Percentiles rank a stretch among this genome's conserved stretches.
These are phyloP conservation scores for Rostratula benghalensis DNA, from an alignment of 2,113 vertebrate species.

Conservation along the genomic window DNA sequence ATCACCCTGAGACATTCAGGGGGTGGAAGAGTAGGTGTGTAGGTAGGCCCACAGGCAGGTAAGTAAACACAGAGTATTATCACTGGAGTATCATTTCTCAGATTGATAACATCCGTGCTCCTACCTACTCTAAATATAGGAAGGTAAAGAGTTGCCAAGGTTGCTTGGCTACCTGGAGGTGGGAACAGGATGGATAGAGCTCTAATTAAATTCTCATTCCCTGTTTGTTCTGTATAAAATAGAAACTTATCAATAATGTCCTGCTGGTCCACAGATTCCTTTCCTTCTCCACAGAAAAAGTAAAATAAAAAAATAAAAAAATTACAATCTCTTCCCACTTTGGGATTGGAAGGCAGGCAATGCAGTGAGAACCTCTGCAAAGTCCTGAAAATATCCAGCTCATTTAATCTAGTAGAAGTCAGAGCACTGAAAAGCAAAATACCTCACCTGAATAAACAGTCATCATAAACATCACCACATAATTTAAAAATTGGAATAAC, in stretches of 20 bases:
- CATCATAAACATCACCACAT: rapidly evolving
- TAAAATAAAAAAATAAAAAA: too few relatives aligned
- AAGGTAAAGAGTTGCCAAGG: neutral
- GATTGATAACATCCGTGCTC: neutral
- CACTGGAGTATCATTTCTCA: neutral
- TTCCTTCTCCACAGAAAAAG: neutral
- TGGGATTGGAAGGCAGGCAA: neutral
- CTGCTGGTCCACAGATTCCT: neutral
- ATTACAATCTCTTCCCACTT: rapidly evolving
- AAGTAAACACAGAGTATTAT: neutral
- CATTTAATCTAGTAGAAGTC: neutral
- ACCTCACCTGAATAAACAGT: neutral
- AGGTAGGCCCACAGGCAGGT: neutral
- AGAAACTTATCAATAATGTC: rapidly evolving
- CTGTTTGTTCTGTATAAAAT: neutral
- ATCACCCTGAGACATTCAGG: neutral
- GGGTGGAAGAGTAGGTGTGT: neutral
- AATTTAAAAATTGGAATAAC: neutral
- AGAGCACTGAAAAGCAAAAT: neutral
- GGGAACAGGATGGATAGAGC: neutral
- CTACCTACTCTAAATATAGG: neutral
- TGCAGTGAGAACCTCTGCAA: neutral
- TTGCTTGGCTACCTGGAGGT: neutral
- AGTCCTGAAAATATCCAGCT: neutral
- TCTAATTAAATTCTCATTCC: neutral